phyloP scores from a whole-genome alignment of 1,140 invertebrate species.

The Cydia splendana region DNA sequence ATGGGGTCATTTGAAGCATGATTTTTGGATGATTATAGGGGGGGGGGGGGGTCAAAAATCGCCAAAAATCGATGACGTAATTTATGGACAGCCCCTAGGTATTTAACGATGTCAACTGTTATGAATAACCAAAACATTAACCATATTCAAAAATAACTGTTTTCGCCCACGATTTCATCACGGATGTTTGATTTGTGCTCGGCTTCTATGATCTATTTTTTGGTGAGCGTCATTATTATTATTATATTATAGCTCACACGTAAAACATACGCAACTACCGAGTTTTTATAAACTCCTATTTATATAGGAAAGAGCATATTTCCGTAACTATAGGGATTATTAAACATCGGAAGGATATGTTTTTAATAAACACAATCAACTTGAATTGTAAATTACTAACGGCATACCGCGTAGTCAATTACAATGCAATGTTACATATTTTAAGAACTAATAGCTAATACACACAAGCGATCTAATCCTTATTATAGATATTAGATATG shows the following conservation, averaged over 20 bases:
- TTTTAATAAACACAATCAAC: not conserved
- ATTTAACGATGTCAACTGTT: constrained; percentile 9
- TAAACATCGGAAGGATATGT: not conserved
- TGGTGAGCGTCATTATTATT: constrained; percentile 26
- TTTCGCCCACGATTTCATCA: constrained; percentile 17
- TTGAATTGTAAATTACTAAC: constrained; percentile 2
- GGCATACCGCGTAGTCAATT: too few species aligned
- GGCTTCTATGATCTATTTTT: constrained; percentile 17
- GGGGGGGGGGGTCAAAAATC: too few species aligned
- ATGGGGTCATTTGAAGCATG: too few species aligned
- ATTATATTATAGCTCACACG: constrained; percentile 11
- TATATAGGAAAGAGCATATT: constrained; percentile 20
- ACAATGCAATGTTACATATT: too few species aligned
- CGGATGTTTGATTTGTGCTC: constrained; percentile 26
- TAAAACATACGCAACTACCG: not conserved
- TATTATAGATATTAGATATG: too few species aligned
- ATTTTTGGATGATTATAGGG: too few species aligned
- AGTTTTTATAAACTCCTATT: constrained; percentile 21
- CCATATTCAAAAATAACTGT: constrained; percentile 13
- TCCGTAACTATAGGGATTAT: not conserved
- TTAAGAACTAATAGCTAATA: too few species aligned
- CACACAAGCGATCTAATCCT: too few species aligned
- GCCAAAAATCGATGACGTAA: too few species aligned
- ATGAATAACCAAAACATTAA: constrained; percentile 22
- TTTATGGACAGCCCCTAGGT: too few species aligned